Conservation (phyloP, 2,113 vertebrate species). For the Coregonus clupeaformis region DNA sequence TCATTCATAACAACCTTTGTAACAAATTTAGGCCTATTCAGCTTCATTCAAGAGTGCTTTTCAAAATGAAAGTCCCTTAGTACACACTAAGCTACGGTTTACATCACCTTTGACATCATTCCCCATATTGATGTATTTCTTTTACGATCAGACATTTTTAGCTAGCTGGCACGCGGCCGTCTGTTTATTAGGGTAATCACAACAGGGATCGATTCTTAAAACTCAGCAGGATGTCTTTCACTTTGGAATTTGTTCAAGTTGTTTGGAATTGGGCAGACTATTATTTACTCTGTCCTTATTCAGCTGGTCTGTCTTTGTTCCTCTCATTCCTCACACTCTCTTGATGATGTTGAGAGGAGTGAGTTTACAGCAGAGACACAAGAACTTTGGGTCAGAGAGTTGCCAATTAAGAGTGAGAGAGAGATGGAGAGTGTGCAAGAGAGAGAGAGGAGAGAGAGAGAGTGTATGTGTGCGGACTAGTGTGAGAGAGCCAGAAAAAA, state of each 20-base stretch:
- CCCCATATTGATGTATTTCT: background rate
- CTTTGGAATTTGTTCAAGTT: conserved; percentile 53
- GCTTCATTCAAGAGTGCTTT: too few relatives aligned
- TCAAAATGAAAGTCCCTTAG: too few relatives aligned
- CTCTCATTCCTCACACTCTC: conserved; percentile 46
- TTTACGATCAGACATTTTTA: conserved; percentile 10
- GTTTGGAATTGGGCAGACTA: conserved; percentile 36
- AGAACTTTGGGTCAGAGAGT: conserved; percentile 85
- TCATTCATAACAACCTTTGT: too few relatives aligned
- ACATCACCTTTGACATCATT: background rate
- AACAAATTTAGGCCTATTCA: too few relatives aligned
- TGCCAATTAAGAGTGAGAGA: conserved; percentile 87
- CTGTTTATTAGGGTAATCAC: conserved; percentile 25
- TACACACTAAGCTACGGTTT: too few relatives aligned
- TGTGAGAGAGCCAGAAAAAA: background rate
- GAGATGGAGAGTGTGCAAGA: too few relatives aligned
- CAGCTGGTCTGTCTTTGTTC: conserved; percentile 56
- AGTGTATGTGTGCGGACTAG: too few relatives aligned
- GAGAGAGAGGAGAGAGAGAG: too few relatives aligned
- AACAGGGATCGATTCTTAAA: conserved; percentile 35
- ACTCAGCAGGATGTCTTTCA: conserved; percentile 39
- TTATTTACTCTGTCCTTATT: conserved; percentile 57
- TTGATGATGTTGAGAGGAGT: conserved; percentile 62
- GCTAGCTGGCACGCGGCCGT: conserved; percentile 12
- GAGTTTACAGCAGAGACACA: conserved; percentile 77